Conservation (phyloP, 2,113 vertebrate species). For the Candoia aspera region DNA sequence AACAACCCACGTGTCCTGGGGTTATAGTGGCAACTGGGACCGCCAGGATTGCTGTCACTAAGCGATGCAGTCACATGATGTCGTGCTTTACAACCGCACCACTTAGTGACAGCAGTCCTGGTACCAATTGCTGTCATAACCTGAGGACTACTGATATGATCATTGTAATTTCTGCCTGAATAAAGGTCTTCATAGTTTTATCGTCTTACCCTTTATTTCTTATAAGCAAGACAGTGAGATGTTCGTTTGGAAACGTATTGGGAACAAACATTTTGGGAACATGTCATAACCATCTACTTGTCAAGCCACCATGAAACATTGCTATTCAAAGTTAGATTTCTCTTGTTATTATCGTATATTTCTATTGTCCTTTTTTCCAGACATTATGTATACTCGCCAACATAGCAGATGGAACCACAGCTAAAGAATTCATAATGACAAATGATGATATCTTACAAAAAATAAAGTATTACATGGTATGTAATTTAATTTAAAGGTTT, state of each 20-base stretch:
- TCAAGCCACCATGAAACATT: slow-evolving; percentile 37
- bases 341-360: slow-evolving; percentile 33
- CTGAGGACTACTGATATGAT: not conserved
- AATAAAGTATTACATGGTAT: slow-evolving; percentile 98
- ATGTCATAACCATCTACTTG: not conserved
- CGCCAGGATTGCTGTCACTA: not conserved
- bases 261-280: not conserved
- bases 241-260: too few relatives aligned
- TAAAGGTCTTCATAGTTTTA: not conserved
- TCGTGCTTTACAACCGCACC: not conserved
- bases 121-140: not conserved
- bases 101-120: not conserved
- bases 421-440: slow-evolving; percentile 97
- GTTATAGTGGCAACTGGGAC: not conserved
- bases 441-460: slow-evolving; percentile 98
- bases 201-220: not conserved
- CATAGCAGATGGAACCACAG: slow-evolving; percentile 94
- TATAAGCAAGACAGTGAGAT: not conserved
- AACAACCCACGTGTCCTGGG: not conserved
- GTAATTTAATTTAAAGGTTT: slow-evolving; percentile 38
- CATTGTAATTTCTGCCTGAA: not conserved
- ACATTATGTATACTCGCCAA: slow-evolving; percentile 97
- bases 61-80: not conserved
- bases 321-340: slow-evolving; percentile 23
- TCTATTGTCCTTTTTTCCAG: slow-evolving; percentile 69